Evolutionary conservation across 2,797 vertebrate species (phyloP).

Genomic region (Meriones psammophilus): DNA sequence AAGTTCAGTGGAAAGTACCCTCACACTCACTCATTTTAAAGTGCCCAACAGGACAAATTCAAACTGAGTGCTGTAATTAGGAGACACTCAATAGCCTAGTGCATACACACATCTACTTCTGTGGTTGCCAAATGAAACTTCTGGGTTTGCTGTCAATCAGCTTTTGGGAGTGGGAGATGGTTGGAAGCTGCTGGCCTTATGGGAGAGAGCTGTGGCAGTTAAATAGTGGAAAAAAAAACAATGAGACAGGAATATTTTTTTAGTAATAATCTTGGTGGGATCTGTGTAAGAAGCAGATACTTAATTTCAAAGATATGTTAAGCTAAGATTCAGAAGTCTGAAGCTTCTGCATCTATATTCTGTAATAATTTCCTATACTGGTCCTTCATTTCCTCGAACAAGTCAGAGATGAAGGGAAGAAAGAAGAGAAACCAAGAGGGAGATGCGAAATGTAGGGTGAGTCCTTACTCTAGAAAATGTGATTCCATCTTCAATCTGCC

Average conservation of each 20-base stretch:
- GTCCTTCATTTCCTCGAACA: slow-evolving; percentile 56
- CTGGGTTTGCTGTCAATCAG: slow-evolving; percentile 24
- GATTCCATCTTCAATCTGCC: slow-evolving; percentile 64
- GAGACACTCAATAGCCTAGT: neutral
- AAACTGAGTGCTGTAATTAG: neutral
- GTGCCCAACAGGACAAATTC: slow-evolving; percentile 32
- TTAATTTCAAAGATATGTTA: slow-evolving; percentile 44
- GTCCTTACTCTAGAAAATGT: slow-evolving; percentile 57
- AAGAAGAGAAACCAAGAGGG: neutral
- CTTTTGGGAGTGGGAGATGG: slow-evolving; percentile 27
- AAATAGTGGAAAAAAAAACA: slow-evolving; percentile 41
- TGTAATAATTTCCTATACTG: neutral
- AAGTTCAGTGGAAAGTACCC: slow-evolving; percentile 35
- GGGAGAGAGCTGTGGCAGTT: neutral
- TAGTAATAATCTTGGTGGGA: slow-evolving; percentile 57
- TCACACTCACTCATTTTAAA: slow-evolving; percentile 29
- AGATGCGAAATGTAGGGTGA: slow-evolving; percentile 1
- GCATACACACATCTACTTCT: neutral
- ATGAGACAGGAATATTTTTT: slow-evolving; percentile 19
- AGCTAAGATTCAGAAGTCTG: slow-evolving; percentile 37
- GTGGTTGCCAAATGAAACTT: slow-evolving; percentile 22
- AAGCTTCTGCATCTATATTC: neutral
- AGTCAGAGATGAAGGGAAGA: neutral
- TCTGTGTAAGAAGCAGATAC: neutral
- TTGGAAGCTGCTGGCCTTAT: slow-evolving; percentile 1